Evolutionary conservation across 1,140 invertebrate genomes (phyloP).

Genomic region (Samia ricini): DNA sequence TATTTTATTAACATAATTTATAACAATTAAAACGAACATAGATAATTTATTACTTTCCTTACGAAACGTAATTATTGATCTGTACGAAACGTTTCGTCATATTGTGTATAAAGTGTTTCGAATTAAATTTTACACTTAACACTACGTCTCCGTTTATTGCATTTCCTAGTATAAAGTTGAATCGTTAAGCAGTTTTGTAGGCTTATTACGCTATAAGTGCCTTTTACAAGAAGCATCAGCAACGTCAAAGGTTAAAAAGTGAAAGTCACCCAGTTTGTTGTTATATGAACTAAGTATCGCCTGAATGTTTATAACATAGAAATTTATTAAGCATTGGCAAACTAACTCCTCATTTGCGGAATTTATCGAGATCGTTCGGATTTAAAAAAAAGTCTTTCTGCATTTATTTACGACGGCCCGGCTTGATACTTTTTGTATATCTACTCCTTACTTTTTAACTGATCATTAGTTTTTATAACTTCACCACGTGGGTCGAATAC

Average conservation of each 20-base stretch:
- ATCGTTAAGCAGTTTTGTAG: neutral
- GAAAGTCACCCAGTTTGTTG: neutral
- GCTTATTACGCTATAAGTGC: neutral
- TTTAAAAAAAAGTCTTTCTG: no score
- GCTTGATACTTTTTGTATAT: no score
- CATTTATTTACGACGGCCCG: no score
- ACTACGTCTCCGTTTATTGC: neutral
- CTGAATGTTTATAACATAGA: neutral
- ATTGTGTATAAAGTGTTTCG: neutral
- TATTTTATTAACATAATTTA: no score
- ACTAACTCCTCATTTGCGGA: no score
- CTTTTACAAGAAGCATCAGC: neutral
- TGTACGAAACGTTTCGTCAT: neutral
- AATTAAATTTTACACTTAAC: neutral
- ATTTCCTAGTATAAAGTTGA: slow-evolving; percentile 1
- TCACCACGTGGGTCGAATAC: no score
- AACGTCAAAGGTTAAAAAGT: neutral
- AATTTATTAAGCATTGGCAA: neutral
- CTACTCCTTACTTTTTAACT: no score
- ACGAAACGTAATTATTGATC: neutral
- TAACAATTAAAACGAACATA: neutral
- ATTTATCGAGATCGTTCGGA: no score
- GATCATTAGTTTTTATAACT: no score
- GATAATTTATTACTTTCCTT: neutral
- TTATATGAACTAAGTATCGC: neutral